Evolutionary conservation across 2,113 vertebrate species (phyloP), one percentile per base, ranked within the genome.

Genomic region (Dolichallabes microphthalmus): DNA sequence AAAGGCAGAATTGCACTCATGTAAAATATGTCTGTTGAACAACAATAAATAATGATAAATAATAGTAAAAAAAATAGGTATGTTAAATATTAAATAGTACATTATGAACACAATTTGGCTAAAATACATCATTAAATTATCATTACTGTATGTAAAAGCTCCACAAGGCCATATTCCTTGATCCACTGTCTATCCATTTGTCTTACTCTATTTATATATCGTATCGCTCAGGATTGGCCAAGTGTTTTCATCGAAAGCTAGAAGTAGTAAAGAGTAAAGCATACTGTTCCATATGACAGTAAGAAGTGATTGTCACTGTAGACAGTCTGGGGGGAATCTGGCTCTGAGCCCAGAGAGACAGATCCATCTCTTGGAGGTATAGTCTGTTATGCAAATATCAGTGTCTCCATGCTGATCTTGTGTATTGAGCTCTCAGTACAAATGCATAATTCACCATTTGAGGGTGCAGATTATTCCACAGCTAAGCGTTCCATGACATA

Each of bases 141-240:
- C 32, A 35, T 35, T 35, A n/a, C n/a, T n/a, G n/a, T n/a, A 35
- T 35, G 32, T 35, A 35, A 35, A 35, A 35, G 32, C 32, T 35
- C 1, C 32, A 45, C 45, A 45, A 45, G 45, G 45, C 45, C 32
- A 35, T 90, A 85, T 89, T 89, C 68, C 91, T 52, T 61, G 55
- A 85, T 83, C 83, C 87, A 86, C 78, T 79, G 87, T 80, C 63
- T 25, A 30, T 4, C 82, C 88, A 81, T 86, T 88, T 85, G 74
- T 80, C 86, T 80, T 73, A 85, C 79, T 79, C 86, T 88, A 86
- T 90, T 89, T 89, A 86, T 90, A 91, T 93, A 92, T 90, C 91
- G 89, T 89, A 88, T 88, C 82, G 84, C 89, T 91, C 83, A 91
- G 93, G 91, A 93, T 89, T 89, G 86, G 81, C 87, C 45, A 69